These are phyloP conservation scores for Alethe diademata DNA, from an alignment of 2,113 vertebrate genomes.

Conservation along the genomic window DNA sequence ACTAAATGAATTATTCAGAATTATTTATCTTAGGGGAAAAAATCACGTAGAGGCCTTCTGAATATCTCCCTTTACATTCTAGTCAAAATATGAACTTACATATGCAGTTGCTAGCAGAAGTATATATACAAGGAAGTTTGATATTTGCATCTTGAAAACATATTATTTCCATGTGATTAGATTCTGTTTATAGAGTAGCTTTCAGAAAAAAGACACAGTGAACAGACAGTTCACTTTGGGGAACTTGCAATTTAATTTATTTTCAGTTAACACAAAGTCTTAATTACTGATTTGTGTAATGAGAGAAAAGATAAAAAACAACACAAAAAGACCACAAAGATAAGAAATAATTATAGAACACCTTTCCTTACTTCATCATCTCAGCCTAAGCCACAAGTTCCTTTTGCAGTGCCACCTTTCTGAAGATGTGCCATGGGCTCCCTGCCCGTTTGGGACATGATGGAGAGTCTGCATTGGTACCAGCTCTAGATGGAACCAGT, in stretches of 20 bases:
- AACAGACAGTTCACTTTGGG: not conserved
- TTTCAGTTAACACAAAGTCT: not conserved
- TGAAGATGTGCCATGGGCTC: accelerated
- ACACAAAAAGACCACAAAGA: not conserved
- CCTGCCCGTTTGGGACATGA: not conserved
- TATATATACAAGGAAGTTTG: conserved; percentile 20
- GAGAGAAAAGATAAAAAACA: not conserved
- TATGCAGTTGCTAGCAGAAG: conserved; percentile 1
- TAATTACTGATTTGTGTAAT: not conserved
- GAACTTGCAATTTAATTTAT: not conserved
- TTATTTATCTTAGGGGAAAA: not conserved
- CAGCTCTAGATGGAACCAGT: not conserved
- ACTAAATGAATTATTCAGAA: not conserved
- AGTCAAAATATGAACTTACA: conserved; percentile 5
- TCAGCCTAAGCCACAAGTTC: not conserved
- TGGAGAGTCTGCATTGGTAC: too few species aligned
- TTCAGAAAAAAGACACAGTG: not conserved
- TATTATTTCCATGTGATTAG: conserved; percentile 43
- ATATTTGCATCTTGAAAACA: conserved; percentile 23
- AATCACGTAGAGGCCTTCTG: not conserved
- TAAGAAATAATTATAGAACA: not conserved
- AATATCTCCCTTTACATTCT: not conserved
- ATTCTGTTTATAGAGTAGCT: conserved; percentile 14
- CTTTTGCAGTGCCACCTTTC: not conserved
- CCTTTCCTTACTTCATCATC: not conserved